Evolutionary conservation across 2,888 invertebrate genomes (phyloP), one percentile per base, ranked within the genome.

Genomic region (Mimumesa dahlbomi): DNA sequence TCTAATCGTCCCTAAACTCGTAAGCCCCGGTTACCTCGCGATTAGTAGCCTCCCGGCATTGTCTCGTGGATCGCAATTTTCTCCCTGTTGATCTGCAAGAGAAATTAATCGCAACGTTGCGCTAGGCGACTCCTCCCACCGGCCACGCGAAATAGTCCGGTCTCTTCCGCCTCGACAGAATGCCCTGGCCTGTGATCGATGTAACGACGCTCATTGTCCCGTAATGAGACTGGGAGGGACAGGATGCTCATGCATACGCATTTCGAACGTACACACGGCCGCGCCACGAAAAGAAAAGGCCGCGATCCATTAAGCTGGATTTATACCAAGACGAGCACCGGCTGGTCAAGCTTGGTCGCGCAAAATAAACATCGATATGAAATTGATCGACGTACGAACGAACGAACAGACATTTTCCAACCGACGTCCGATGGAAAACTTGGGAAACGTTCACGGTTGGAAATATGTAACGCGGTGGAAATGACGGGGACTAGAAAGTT

Each of bases 191-290:
- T 61, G 80, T 82, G 85, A 86, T 84, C 85, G 84, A 85, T 84
- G 84, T 84, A 86, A 86, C 84, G 83, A 86, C 82, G 79, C 84
- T 84, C 84, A 87, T 86, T 86, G 85, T 87, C 84, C 82, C 79
- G 79, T 87, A 88, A 88, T 85, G 87, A 87, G 84, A 54, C 82
- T 85, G 84, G 88, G 88, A 88, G 87, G 85, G 85, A 83, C 88
- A 88, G 88, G 88, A 88, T 87, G 87, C 79, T 71, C 65, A 49
- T 62, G 64, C 50, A 52, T 52, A 43, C 56, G 58, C 31, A 38
- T 52, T 48, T 36, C 54, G 36, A 57, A 42, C 46, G 14, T 11
- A 6, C 16, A 21, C 31, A 5, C 21, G n/a, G 11, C 11, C 11
- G 21, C 29, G 38, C 36, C 2, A 31, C 22, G 50, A 7, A 14